Evolutionary conservation across 2,113 vertebrate genomes (phyloP).

Genomic region (Guaruba guarouba): DNA sequence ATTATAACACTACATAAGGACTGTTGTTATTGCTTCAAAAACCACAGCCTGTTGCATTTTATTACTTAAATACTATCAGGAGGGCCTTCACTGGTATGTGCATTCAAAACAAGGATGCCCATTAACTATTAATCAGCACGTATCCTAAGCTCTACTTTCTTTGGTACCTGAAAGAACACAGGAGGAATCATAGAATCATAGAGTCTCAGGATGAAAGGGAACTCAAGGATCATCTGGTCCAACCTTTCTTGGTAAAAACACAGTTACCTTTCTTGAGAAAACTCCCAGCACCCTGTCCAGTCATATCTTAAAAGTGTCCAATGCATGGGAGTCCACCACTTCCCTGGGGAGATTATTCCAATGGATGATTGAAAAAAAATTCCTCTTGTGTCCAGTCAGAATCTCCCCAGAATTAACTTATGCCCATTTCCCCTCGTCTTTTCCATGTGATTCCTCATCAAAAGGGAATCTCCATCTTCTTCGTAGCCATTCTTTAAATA

Average conservation of each 20-base stretch:
- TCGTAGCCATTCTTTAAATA: neutral
- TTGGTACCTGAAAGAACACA: neutral
- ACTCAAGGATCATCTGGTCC: neutral
- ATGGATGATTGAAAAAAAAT: neutral
- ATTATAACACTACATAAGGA: neutral
- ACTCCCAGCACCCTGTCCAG: neutral
- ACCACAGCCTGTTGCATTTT: neutral
- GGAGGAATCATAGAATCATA: neutral
- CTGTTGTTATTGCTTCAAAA: neutral
- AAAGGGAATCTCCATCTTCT: neutral
- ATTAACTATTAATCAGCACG: neutral
- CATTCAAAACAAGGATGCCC: neutral
- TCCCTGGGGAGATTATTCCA: neutral
- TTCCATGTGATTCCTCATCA: neutral
- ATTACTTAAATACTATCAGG: neutral
- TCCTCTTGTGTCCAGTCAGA: neutral
- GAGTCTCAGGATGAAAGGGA: neutral
- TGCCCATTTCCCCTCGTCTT: neutral
- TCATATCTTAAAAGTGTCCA: neutral
- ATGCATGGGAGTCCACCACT: neutral
- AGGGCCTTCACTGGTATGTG: neutral
- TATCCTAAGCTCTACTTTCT: neutral
- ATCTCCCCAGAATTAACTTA: neutral
- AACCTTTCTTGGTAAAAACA: neutral
- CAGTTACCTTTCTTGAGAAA: neutral